These are phyloP conservation scores for Sciurus niger DNA, from an alignment of 2,113 vertebrate genomes.

Conservation along the genomic window DNA sequence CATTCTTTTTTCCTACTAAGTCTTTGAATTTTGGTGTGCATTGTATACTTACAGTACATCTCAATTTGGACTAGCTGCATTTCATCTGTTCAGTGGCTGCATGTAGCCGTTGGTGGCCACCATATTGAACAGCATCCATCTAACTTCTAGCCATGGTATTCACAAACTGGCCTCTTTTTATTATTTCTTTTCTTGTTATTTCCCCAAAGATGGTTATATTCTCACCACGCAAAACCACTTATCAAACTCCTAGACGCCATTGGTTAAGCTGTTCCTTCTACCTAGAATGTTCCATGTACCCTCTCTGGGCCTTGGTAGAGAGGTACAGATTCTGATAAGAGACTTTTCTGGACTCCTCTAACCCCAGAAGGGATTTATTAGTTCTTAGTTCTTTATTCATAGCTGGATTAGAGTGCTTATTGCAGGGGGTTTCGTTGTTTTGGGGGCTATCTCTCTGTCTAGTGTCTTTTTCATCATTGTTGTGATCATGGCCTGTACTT, in stretches of 20 bases:
- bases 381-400: background rate
- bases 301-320: background rate
- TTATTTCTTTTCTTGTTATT: background rate
- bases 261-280: background rate
- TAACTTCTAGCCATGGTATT: background rate
- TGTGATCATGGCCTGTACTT: background rate
- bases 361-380: background rate
- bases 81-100: background rate
- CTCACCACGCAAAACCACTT: background rate
- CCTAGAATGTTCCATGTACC: background rate
- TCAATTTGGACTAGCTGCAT: background rate
- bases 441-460: background rate
- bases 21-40: background rate
- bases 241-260: background rate
- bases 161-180: background rate
- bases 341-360: background rate
- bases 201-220: background rate
- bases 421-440: background rate
- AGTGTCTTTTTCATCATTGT: background rate
- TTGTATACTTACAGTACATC: background rate
- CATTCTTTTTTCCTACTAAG: background rate
- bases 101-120: background rate
- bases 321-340: background rate
- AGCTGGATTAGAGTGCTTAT: background rate
- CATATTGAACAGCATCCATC: background rate